These are phyloP conservation scores for Metellina segmentata DNA, from an alignment of 2,888 invertebrate species.

Conservation along the genomic window DNA sequence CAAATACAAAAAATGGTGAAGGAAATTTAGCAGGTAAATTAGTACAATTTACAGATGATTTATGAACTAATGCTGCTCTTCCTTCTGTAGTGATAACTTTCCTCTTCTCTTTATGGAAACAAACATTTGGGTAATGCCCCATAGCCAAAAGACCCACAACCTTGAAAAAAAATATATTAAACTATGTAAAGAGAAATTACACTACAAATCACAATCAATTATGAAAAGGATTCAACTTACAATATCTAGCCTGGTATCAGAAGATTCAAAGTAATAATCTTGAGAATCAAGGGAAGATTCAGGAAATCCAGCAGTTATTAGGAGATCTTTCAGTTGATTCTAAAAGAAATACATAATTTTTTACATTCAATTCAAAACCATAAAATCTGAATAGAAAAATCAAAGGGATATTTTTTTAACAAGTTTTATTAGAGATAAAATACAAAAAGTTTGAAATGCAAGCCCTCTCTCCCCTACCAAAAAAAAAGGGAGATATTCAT, in stretches of 20 bases:
- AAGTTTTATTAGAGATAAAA: background rate
- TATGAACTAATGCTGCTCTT: slow-evolving; percentile 96
- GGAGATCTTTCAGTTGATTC: slow-evolving; percentile 86
- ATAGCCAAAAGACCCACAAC: slow-evolving; percentile 91
- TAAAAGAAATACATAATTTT: slow-evolving; percentile 79
- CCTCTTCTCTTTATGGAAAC: slow-evolving; percentile 95
- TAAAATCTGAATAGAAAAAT: background rate
- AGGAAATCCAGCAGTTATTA: slow-evolving; percentile 91
- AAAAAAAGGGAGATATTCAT: no score
- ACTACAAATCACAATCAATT: background rate
- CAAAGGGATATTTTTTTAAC: background rate
- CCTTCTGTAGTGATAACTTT: slow-evolving; percentile 97
- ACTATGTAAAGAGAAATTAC: background rate
- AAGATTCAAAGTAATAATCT: slow-evolving; percentile 87
- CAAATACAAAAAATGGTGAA: slow-evolving; percentile 97
- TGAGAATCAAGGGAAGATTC: slow-evolving; percentile 91
- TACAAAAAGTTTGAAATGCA: background rate
- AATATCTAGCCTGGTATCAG: slow-evolving; percentile 90
- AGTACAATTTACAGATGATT: slow-evolving; percentile 96
- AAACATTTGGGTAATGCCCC: slow-evolving; percentile 98
- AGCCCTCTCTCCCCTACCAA: no score
- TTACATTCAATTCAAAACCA: no score
- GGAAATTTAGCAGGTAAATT: slow-evolving; percentile 91
- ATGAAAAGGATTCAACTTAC: slow-evolving; percentile 79
- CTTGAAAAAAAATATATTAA: slow-evolving; percentile 64